Percentiles rank a stretch among this genome's conserved stretches.
Evolutionary conservation across 2,888 invertebrate species (phyloP).

Genomic region (Pyrrhosoma nymphula): DNA sequence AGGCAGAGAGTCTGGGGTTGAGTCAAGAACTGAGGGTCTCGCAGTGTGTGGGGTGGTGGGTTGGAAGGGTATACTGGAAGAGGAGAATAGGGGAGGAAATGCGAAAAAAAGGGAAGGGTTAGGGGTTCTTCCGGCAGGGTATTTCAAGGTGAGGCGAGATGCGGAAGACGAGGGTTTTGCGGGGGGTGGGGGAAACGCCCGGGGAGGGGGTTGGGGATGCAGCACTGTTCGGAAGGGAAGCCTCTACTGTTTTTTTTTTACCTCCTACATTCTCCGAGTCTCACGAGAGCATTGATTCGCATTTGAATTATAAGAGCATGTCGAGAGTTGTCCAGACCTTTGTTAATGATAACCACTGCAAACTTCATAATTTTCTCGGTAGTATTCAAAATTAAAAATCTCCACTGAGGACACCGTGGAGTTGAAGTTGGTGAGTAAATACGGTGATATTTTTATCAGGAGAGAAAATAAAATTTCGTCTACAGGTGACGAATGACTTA

Average conservation of each 20-base stretch:
- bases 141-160: neutral
- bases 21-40: neutral
- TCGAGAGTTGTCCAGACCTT: neutral
- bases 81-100: constrained; percentile 56
- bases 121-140: constrained; percentile 42
- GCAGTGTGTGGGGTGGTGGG: neutral
- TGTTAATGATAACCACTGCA: neutral
- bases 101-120: constrained; percentile 42
- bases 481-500: too few species aligned
- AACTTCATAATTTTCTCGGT: neutral
- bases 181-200: neutral
- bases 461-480: too few species aligned
- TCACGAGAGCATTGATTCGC: neutral
- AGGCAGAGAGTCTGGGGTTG: constrained; percentile 7
- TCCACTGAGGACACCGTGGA: too few species aligned
- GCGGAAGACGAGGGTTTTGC: neutral
- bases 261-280: neutral
- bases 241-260: neutral
- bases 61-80: neutral
- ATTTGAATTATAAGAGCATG: neutral
- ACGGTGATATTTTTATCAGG: too few species aligned
- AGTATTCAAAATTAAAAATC: neutral
- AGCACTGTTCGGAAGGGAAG: neutral
- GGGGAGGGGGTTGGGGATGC: neutral
- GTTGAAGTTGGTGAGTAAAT: too few species aligned